These are phyloP conservation scores for Drosophila helvetica DNA, from an alignment of 2,888 invertebrate genomes.

Conservation along the genomic window DNA sequence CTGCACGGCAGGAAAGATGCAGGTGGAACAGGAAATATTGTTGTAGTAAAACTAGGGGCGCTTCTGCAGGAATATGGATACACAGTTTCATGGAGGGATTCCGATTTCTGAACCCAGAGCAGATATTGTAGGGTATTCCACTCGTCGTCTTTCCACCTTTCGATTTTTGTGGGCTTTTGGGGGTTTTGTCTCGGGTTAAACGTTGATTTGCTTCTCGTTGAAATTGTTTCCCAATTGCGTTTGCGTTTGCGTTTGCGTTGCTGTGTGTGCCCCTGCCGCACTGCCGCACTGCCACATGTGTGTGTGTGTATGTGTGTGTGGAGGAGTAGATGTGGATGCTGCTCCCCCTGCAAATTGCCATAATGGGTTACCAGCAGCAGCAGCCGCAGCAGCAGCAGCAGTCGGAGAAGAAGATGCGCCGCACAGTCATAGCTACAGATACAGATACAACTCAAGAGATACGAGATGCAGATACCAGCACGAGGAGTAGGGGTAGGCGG, in stretches of 20 bases:
- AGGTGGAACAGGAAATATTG: no score
- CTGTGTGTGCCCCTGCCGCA: conserved; percentile 16
- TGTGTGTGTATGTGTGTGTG: conserved; percentile 15
- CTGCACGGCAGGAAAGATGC: no score
- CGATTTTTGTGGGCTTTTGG: not conserved
- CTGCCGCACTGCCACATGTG: not conserved
- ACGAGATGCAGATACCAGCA: conserved; percentile 23
- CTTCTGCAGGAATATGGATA: no score
- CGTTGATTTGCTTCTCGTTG: conserved; percentile 71
- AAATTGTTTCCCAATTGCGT: conserved; percentile 75
- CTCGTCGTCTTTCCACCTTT: not conserved
- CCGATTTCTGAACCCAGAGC: no score
- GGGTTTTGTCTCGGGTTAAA: conserved; percentile 50
- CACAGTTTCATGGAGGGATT: no score
- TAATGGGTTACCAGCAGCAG: conserved; percentile 61
- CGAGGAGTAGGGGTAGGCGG: conserved; percentile 9
- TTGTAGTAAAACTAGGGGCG: no score
- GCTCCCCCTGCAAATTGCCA: conserved; percentile 61
- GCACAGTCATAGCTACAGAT: conserved; percentile 20
- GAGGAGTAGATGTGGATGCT: conserved; percentile 16
- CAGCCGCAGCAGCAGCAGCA: conserved; percentile 27
- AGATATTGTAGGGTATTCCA: not conserved
- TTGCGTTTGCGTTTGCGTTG: conserved; percentile 58
- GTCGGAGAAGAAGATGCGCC: conserved; percentile 37
- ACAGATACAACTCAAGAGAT: conserved; percentile 9